phyloP scores from a whole-genome alignment of 1,140 invertebrate species.

The Coelopa frigida region DNA sequence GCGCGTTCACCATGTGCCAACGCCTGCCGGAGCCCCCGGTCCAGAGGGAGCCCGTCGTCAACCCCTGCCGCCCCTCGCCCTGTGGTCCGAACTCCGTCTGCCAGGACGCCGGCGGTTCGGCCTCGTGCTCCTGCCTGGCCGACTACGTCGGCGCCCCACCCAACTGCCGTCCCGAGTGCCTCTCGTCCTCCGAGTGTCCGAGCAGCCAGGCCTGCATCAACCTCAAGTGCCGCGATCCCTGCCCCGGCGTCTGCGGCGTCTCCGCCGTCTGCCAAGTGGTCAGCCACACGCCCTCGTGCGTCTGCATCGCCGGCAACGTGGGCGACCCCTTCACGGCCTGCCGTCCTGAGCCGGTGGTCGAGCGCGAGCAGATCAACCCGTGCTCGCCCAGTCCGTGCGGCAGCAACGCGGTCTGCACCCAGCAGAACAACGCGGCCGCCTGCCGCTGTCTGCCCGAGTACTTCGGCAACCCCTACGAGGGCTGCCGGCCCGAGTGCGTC shows the following conservation, averaged over 20 bases:
- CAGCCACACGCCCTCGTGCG: constrained; percentile 64
- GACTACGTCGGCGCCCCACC: constrained; percentile 70
- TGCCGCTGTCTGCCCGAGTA: constrained; percentile 52
- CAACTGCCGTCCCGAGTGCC: constrained; percentile 61
- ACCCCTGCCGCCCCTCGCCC: constrained; percentile 62
- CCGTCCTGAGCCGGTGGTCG: constrained; percentile 39
- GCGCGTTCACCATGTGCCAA: constrained; percentile 59
- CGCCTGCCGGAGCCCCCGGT: constrained; percentile 23
- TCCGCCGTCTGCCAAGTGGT: constrained; percentile 68
- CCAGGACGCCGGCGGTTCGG: constrained; percentile 55
- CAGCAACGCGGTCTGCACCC: constrained; percentile 54
- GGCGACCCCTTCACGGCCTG: constrained; percentile 60
- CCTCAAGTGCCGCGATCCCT: constrained; percentile 65
- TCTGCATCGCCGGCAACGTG: constrained; percentile 60
- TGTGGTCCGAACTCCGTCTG: constrained; percentile 70
- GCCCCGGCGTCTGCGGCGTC: constrained; percentile 60
- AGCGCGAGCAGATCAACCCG: constrained; percentile 49
- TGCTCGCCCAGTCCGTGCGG: constrained; percentile 56
- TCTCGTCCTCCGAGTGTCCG: constrained; percentile 58
- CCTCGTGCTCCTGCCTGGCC: constrained; percentile 68
- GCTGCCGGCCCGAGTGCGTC: constrained; percentile 71
- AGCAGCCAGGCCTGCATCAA: constrained; percentile 60
- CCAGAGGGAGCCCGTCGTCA: constrained; percentile 29
- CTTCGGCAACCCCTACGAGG: constrained; percentile 55
- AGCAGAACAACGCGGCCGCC: constrained; percentile 47